phyloP scores from a whole-genome alignment of 2,888 invertebrate genomes.

The Nebria salina region DNA sequence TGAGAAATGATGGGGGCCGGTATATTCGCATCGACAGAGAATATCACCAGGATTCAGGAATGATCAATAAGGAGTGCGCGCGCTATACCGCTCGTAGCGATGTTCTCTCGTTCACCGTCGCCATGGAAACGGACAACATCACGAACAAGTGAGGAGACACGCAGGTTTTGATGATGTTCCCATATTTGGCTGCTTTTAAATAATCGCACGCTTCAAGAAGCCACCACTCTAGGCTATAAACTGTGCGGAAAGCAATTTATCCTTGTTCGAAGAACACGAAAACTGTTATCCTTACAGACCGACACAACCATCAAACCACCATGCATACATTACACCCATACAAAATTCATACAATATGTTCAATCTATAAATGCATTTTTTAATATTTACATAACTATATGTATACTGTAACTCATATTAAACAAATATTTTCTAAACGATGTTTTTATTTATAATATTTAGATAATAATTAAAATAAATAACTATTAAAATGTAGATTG shows the following conservation, averaged over 20 bases:
- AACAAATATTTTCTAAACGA: no score
- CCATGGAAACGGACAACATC: conserved; percentile 55
- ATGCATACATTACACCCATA: not conserved
- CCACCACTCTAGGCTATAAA: conserved; percentile 34
- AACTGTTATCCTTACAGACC: not conserved
- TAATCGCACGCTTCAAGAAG: conserved; percentile 34
- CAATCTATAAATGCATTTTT: not conserved
- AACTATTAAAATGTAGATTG: no score
- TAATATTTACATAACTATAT: not conserved
- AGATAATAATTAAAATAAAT: no score
- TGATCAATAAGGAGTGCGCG: conserved; percentile 56
- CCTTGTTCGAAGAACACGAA: not conserved
- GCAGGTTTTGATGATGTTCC: conserved; percentile 38
- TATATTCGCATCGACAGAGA: not conserved
- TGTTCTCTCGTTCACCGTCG: conserved; percentile 52
- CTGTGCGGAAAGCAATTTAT: conserved; percentile 36
- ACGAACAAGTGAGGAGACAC: conserved; percentile 17
- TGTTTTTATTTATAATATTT: no score
- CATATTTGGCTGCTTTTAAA: conserved; percentile 41
- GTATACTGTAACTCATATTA: no score
- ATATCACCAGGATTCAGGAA: conserved; percentile 33
- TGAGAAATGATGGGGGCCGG: not conserved
- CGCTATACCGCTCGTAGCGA: conserved; percentile 49
- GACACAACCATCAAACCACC: not conserved
- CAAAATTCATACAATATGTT: not conserved